Conservation (phyloP, 2,797 vertebrate species). For the Phaenicophaeus curvirostris region DNA sequence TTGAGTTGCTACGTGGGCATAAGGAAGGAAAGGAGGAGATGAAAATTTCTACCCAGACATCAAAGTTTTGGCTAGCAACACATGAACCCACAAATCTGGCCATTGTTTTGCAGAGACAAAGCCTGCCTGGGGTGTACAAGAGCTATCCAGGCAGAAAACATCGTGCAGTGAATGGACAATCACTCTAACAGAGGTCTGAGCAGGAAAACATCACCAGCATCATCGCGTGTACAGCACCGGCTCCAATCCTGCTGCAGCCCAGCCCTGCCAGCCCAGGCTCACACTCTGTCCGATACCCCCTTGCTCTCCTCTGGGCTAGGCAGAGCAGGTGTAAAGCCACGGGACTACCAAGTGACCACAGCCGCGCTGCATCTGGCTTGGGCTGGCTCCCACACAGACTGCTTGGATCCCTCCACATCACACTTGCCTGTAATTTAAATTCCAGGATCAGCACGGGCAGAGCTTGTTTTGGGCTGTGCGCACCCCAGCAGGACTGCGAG, state of each 20-base stretch:
- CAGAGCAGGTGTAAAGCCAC: background rate
- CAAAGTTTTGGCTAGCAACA: background rate
- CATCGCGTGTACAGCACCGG: background rate
- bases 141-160: background rate
- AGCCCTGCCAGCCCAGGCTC: background rate
- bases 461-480: background rate
- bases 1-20: background rate
- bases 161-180: rapidly evolving
- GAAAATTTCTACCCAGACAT: background rate
- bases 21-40: background rate
- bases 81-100: background rate
- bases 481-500: background rate
- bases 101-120: background rate
- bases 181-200: background rate
- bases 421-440: background rate
- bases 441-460: background rate
- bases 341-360: background rate
- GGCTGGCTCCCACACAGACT: background rate
- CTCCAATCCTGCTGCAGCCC: background rate
- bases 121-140: background rate
- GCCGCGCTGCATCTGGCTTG: background rate
- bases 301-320: background rate
- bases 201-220: background rate
- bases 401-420: background rate
- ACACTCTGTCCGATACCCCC: background rate